Evolutionary conservation across 2,797 vertebrate species (phyloP).

Genomic region (Danio kyathit): DNA sequence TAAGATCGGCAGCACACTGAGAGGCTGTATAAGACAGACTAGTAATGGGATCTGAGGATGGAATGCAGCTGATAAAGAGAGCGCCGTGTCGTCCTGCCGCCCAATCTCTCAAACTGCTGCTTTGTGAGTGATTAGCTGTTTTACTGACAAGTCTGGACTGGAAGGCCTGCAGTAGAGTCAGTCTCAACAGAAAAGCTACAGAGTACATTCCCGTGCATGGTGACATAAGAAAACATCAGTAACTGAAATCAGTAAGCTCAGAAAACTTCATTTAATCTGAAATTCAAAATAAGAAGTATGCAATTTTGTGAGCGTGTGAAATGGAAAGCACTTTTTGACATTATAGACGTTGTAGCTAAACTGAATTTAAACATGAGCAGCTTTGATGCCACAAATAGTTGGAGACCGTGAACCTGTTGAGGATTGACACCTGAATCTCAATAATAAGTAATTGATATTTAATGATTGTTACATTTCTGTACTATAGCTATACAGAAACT

Average conservation of each 20-base stretch:
- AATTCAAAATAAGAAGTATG: neutral
- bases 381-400: neutral
- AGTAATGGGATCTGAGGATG: constrained; percentile 59
- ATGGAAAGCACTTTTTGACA: neutral
- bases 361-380: neutral
- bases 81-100: constrained; percentile 41
- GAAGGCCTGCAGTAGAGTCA: constrained; percentile 50
- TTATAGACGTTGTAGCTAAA: neutral
- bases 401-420: neutral
- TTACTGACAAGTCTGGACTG: constrained; percentile 62
- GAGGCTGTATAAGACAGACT: constrained; percentile 42
- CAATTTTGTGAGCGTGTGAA: neutral
- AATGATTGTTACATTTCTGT: neutral
- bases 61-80: constrained; percentile 51
- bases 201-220: constrained; percentile 2
- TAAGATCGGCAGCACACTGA: constrained; percentile 37
- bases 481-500: neutral
- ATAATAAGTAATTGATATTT: neutral
- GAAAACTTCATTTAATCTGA: neutral
- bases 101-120: constrained; percentile 44
- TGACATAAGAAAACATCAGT: neutral
- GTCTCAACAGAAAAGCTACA: constrained; percentile 58
- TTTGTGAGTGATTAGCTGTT: constrained; percentile 56
- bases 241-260: neutral
- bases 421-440: neutral